phyloP scores from a whole-genome alignment of 2,888 invertebrate genomes.

The Anoncus sp. region DNA sequence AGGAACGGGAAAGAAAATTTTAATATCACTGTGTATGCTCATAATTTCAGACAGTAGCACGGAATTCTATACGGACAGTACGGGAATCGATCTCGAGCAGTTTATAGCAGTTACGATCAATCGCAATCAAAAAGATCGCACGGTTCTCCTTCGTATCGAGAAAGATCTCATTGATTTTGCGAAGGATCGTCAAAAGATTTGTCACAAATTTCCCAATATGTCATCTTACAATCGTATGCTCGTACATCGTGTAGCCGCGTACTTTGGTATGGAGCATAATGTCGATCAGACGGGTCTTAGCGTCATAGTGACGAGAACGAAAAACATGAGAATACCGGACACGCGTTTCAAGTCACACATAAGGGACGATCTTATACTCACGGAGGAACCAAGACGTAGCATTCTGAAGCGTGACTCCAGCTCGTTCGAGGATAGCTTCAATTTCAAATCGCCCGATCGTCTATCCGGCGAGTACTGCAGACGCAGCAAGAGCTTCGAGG shows the following conservation, averaged over 20 bases:
- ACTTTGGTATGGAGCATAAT: slow-evolving; percentile 97
- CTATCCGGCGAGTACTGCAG: slow-evolving; percentile 87
- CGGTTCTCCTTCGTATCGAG: slow-evolving; percentile 94
- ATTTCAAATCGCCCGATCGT: slow-evolving; percentile 86
- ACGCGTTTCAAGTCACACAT: slow-evolving; percentile 89
- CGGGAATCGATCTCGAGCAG: slow-evolving; percentile 92
- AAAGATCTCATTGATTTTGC: slow-evolving; percentile 93
- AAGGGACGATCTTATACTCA: slow-evolving; percentile 86
- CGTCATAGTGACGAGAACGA: slow-evolving; percentile 93
- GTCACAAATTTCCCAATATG: slow-evolving; percentile 94
- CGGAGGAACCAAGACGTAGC: slow-evolving; percentile 89
- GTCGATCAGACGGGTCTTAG: slow-evolving; percentile 93
- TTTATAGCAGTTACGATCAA: slow-evolving; percentile 97
- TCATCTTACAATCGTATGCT: slow-evolving; percentile 98
- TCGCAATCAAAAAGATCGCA: slow-evolving; percentile 94
- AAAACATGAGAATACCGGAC: slow-evolving; percentile 88
- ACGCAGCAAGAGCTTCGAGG: slow-evolving; percentile 94
- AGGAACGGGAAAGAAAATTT: too few species aligned
- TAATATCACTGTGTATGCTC: not conserved
- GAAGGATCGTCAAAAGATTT: slow-evolving; percentile 86
- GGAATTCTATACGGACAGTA: slow-evolving; percentile 90
- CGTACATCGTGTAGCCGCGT: slow-evolving; percentile 96
- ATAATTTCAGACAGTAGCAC: slow-evolving; percentile 88
- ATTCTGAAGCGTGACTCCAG: slow-evolving; percentile 93
- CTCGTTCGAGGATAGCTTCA: slow-evolving; percentile 89